Percentiles rank a stretch among this genome's conserved stretches.
Conservation (phyloP, 1,140 invertebrate genomes). For the Grapholita molesta region DNA sequence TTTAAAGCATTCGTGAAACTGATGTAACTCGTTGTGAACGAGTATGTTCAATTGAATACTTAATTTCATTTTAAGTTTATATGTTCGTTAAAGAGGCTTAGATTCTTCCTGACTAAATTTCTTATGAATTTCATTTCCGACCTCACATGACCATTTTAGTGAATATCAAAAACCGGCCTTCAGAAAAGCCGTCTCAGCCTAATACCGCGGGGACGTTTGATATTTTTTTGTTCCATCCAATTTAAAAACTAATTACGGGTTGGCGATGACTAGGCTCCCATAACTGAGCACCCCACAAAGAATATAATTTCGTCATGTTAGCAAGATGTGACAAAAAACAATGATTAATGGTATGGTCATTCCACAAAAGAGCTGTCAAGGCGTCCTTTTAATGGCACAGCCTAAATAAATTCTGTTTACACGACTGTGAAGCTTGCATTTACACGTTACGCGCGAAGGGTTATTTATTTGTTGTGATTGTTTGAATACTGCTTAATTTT, state of each 20-base stretch:
- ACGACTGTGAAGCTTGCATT: not conserved
- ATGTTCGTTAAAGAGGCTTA: too few relatives aligned
- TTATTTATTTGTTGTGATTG: slow-evolving; percentile 1
- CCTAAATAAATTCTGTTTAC: not conserved
- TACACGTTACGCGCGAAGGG: not conserved
- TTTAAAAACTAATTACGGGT: slow-evolving; percentile 72
- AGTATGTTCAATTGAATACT: too few relatives aligned
- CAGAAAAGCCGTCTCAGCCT: not conserved
- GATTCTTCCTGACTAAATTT: slow-evolving; percentile 36
- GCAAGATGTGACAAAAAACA: slow-evolving; percentile 64
- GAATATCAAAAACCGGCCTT: slow-evolving; percentile 31
- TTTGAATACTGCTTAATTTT: slow-evolving; percentile 32
- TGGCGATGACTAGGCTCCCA: slow-evolving; percentile 56
- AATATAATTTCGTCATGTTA: slow-evolving; percentile 72
- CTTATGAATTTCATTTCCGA: slow-evolving; percentile 28
- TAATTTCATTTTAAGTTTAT: too few relatives aligned
- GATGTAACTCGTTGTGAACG: too few relatives aligned
- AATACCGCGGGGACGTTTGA: slow-evolving; percentile 43
- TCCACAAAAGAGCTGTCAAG: slow-evolving; percentile 51
- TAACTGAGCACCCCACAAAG: slow-evolving; percentile 61
- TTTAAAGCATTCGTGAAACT: too few relatives aligned
- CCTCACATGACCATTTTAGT: slow-evolving; percentile 20
- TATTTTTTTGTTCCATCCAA: slow-evolving; percentile 60
- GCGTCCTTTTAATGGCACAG: slow-evolving; percentile 33
- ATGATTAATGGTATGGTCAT: slow-evolving; percentile 63